Evolutionary conservation across 2,113 vertebrate genomes (phyloP), one percentile per base, ranked within the genome.

Genomic region (Seriola rivoliana): DNA sequence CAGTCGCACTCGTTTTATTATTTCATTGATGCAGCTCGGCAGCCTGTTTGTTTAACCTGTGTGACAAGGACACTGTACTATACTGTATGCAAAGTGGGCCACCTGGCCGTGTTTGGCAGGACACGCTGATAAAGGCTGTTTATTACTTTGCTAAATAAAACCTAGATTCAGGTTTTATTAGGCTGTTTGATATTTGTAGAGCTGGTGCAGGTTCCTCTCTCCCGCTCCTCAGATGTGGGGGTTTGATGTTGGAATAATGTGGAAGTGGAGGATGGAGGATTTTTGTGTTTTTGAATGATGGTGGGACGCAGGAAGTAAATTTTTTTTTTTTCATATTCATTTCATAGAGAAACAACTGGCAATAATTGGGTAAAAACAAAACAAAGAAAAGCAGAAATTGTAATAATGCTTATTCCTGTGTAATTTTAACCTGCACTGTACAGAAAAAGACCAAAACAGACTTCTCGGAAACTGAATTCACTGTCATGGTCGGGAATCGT

Each of bases 101-200:
- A 94, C 89, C 92, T 93, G 93, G 88, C 38, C 75, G 1, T n/a
- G 77, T 34, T 29, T 85, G 70, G 84, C 77, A 86, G 78, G 67
- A 44, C 19, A 3, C 67, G 38, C 25, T 29, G 50, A 57, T 11
- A 48, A 25, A 21, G 57, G 19, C 44, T 40, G 32, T 8, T 5
- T 8, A 8, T 69, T 34, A 12, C 44, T 73, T 25, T 32, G 29
- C 57, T 40, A 14, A 58, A 29, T 23, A 54, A 1, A 23, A 9
- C 1, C 23, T 29, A 58, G 12, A n/a, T 69, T 36, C 72, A 36
- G 32, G 10, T 3, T 66, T 1, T 36, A 8, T 4, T 57, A 5
- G 17, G 1, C 19, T 2, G 7, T 69, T 70, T 70, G 42, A 44
- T 66, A 40, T 59, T 1, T 73, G 23, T 4, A n/a, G 54, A 12